phyloP scores from a whole-genome alignment of 2,888 invertebrate species.

The Lasioglossum villosulum region DNA sequence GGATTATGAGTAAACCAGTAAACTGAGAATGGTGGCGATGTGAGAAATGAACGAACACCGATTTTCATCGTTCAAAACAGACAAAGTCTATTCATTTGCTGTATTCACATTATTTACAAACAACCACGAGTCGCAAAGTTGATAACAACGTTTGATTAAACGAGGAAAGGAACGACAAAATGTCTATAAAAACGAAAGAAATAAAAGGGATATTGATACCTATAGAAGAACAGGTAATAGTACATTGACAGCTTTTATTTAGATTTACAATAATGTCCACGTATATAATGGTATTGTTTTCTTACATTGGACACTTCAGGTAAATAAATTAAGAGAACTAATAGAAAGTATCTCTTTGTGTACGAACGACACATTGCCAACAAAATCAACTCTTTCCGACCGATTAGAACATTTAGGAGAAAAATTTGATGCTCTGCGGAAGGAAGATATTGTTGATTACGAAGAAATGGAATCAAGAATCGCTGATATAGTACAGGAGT shows the following conservation, averaged over 20 bases:
- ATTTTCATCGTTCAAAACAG: constrained; percentile 17
- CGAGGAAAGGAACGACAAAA: constrained; percentile 50
- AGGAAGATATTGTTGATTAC: constrained; percentile 73
- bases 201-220: constrained; percentile 76
- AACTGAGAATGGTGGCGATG: constrained; percentile 7
- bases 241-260: not conserved
- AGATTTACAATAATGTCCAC: not conserved
- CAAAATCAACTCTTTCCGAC: constrained; percentile 73
- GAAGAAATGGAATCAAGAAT: constrained; percentile 77
- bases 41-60: constrained; percentile 12
- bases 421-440: constrained; percentile 75
- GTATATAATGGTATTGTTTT: not conserved
- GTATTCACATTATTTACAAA: constrained; percentile 67
- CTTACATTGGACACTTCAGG: constrained; percentile 59
- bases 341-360: constrained; percentile 50
- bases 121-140: constrained; percentile 38
- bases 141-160: constrained; percentile 17
- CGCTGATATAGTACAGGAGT: constrained; percentile 73
- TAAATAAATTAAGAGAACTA: constrained; percentile 71
- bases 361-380: constrained; percentile 53
- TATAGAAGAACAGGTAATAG: constrained; percentile 77
- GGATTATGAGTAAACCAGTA: not conserved
- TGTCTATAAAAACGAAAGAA: constrained; percentile 79
- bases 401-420: constrained; percentile 73
- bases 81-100: constrained; percentile 41